Evolutionary conservation across 2,113 vertebrate species (phyloP).

Genomic region (Onychorhynchus coronatus): DNA sequence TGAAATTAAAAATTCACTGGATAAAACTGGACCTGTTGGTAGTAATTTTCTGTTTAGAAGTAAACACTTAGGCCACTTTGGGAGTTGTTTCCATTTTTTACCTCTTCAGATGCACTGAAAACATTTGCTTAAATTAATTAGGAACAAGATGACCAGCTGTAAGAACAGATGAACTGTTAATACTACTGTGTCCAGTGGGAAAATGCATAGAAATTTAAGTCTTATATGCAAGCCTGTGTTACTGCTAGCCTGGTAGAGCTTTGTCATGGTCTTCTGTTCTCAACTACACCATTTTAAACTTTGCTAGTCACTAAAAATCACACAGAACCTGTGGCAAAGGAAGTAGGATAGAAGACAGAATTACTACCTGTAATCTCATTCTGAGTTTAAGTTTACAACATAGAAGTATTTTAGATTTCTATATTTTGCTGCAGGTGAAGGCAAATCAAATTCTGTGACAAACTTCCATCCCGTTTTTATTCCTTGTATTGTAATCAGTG

Average conservation of each 20-base stretch:
- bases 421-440: neutral
- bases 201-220: neutral
- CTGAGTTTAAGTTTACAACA: neutral
- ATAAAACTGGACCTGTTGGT: neutral
- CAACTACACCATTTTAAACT: neutral
- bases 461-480: neutral
- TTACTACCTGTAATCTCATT: neutral
- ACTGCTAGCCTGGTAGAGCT: neutral
- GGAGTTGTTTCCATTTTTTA: neutral
- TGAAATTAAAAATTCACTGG: neutral
- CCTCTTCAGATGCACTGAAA: neutral
- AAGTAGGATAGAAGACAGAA: neutral
- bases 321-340: neutral
- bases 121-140: neutral
- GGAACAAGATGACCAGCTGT: neutral
- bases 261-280: neutral
- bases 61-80: neutral
- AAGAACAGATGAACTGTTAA: neutral
- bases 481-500: neutral
- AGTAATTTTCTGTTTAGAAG: neutral
- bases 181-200: neutral
- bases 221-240: neutral
- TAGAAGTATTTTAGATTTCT: neutral
- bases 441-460: neutral
- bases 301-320: neutral